Conservation (phyloP, 2,888 invertebrate genomes). For the Phyto melanocephala region DNA sequence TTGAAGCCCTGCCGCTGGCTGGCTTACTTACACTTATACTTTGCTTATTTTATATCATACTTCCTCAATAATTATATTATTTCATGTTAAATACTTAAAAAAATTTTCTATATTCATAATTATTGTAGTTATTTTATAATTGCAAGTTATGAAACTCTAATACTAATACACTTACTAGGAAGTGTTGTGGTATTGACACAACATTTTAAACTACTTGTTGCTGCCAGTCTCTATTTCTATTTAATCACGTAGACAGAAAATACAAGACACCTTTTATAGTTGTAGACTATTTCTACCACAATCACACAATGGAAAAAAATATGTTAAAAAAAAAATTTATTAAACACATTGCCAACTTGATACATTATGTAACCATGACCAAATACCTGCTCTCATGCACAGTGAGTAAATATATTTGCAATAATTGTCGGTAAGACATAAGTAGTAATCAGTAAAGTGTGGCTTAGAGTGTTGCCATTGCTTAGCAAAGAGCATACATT, state of each 20-base stretch:
- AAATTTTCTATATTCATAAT: neutral
- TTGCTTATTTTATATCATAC: no score
- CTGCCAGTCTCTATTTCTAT: slow-evolving; percentile 45
- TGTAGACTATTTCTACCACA: slow-evolving; percentile 31
- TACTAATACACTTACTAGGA: slow-evolving; percentile 34
- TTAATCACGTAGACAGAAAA: slow-evolving; percentile 55
- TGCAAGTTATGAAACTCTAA: slow-evolving; percentile 35
- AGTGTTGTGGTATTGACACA: slow-evolving; percentile 32
- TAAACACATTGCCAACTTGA: slow-evolving; percentile 23
- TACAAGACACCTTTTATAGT: slow-evolving; percentile 36
- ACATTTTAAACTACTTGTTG: slow-evolving; percentile 37
- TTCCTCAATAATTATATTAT: no score
- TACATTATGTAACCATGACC: slow-evolving; percentile 55
- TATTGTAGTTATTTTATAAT: slow-evolving; percentile 1
- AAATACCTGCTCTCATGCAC: slow-evolving; percentile 10
- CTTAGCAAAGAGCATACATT: neutral
- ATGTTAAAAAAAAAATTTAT: neutral
- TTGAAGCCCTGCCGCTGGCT: neutral
- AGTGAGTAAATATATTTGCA: slow-evolving; percentile 28
- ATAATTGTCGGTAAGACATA: slow-evolving; percentile 41
- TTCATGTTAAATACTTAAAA: no score
- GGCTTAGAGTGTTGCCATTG: neutral
- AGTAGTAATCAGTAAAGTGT: neutral
- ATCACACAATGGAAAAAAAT: slow-evolving; percentile 21
- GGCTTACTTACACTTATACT: no score